Evolutionary conservation across 2,113 vertebrate genomes (phyloP).

Genomic region (Apistogramma diplotaenia): DNA sequence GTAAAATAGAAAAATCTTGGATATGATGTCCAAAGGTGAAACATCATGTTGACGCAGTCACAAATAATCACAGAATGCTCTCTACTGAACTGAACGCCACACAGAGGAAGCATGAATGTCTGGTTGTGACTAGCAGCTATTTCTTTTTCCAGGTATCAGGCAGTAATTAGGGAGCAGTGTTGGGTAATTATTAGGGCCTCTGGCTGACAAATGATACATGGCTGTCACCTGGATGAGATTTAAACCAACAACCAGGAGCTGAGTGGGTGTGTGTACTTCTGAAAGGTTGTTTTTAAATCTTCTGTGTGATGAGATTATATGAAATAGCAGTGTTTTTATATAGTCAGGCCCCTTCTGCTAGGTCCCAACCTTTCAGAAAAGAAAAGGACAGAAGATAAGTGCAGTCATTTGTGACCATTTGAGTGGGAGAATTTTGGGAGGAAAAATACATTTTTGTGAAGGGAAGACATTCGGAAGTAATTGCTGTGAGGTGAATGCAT

Average conservation of each 20-base stretch:
- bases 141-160: slow-evolving; percentile 27
- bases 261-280: not conserved
- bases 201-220: slow-evolving; percentile 28
- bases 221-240: slow-evolving; percentile 36
- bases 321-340: not conserved
- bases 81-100: not conserved
- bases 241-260: slow-evolving; percentile 3
- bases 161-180: slow-evolving; percentile 51
- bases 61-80: not conserved
- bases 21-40: not conserved
- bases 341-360: not conserved
- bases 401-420: not conserved
- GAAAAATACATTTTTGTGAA: not conserved
- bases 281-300: not conserved
- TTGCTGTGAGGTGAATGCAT: not conserved
- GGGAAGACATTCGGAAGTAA: not conserved
- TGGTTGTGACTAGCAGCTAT: slow-evolving; percentile 23
- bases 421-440: not conserved
- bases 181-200: slow-evolving; percentile 42
- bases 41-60: not conserved
- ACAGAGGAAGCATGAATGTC: not conserved
- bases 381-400: not conserved
- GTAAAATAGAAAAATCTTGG: not conserved
- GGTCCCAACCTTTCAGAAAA: not conserved
- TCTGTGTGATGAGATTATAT: not conserved